These are phyloP conservation scores for Chalcis sispes DNA, from an alignment of 2,888 invertebrate genomes.

Conservation along the genomic window DNA sequence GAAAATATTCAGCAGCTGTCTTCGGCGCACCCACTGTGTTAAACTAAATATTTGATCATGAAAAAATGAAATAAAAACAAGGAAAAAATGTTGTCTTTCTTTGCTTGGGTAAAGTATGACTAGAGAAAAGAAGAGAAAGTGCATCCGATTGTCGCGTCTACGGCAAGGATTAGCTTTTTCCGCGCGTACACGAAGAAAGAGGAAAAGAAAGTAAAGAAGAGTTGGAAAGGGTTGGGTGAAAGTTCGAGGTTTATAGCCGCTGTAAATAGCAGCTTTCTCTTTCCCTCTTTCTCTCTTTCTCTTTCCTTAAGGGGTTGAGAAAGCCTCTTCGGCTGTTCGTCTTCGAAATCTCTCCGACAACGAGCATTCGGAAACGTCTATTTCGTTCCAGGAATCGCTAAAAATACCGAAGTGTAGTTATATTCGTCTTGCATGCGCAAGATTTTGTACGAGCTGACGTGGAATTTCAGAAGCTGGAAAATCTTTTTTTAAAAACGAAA, in stretches of 20 bases:
- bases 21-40: background rate
- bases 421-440: constrained; percentile 25
- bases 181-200: constrained; percentile 4
- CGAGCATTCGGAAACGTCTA: constrained; percentile 41
- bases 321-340: constrained; percentile 26
- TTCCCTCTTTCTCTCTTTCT: too few relatives aligned
- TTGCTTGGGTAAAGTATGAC: background rate
- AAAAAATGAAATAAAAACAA: background rate
- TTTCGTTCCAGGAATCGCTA: constrained; percentile 53
- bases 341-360: constrained; percentile 36
- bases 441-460: constrained; percentile 35
- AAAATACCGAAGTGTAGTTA: constrained; percentile 48
- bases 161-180: constrained; percentile 39
- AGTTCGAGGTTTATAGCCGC: constrained; percentile 71
- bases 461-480: constrained; percentile 26
- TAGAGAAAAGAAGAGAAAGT: constrained; percentile 54
- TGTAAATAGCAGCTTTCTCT: constrained; percentile 70
- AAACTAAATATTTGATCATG: too few relatives aligned
- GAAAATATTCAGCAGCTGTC: constrained; percentile 41
- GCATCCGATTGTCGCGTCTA: background rate
- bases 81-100: constrained; percentile 21
- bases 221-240: constrained; percentile 74
- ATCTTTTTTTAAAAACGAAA: too few relatives aligned
- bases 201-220: constrained; percentile 27
- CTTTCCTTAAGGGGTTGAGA: constrained; percentile 66